Base-by-base conservation (phyloP, 2,888 invertebrate genomes). In the Melieria crassipennis region DNA sequence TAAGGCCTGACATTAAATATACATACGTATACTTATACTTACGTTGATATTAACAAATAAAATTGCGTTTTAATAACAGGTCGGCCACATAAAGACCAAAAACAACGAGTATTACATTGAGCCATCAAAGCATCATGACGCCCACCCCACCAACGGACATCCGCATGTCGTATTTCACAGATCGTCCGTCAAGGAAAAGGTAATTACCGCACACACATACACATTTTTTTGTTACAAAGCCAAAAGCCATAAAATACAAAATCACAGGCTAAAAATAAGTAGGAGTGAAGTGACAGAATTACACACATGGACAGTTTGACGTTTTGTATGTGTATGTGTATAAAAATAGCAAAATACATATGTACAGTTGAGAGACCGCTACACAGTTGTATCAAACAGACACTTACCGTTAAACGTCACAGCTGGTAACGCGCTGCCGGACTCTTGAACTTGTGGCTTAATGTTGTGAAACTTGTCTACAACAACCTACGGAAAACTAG, bases 61-160 rank as follows among this genome's bases (percentile, higher is more conserved):
- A 3, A 60, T 45, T 68, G 9, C 48, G 65, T 58, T 69, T 63
- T 63, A 65, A 70, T 82, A 81, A 77, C 87, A 93, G 93, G 90
- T 91, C 78, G 93, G 93, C 42, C 88, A 91, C 80, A 89, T 93
- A 74, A 88, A 90, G 80, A 91, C 91, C 16, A 89, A 90, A 77
- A 87, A 89, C 74, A 91, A 90, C 74, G 92, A 91, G 84, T 93
- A 91, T 85, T 92, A 90, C 87, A 91, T 93, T 75, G 93, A 93
- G 85, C 93, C 93, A 52, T 89, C 90, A 48, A 89, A 90, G 79
- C 88, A 90, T 84, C 86, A 88, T 75, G 78, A 79, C 58, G 83
- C 86, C 66, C 81, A 84, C 77, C 79, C 82, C 5, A 77, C 77
- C 63, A 79, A 78, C 66, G 89, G 88, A 1, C 91, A 92, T 84